Conservation (phyloP, 2,888 invertebrate species). For the Synanthedon tipuliformis region DNA sequence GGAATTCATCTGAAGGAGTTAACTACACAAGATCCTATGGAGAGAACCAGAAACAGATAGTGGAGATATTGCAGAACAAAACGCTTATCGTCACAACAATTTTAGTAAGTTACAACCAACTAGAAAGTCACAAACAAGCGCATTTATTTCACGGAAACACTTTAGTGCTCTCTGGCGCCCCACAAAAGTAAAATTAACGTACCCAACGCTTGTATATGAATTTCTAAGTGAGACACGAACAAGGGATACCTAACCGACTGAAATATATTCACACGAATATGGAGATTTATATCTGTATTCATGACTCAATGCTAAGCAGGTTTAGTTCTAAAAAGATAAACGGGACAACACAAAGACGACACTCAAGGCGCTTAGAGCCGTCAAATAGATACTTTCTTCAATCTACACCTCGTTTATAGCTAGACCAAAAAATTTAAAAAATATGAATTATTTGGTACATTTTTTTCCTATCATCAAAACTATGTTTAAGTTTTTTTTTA, state of each 20-base stretch:
- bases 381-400: too few relatives aligned
- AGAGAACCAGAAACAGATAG: constrained; percentile 88
- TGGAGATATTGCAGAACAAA: constrained; percentile 91
- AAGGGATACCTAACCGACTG: constrained; percentile 23
- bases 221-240: constrained; percentile 22
- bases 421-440: too few relatives aligned
- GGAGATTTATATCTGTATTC: constrained; percentile 23
- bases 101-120: constrained; percentile 74
- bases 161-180: constrained; percentile 33
- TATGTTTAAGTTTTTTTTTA: too few relatives aligned
- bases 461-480: too few relatives aligned
- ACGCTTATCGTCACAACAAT: constrained; percentile 92
- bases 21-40: constrained; percentile 89
- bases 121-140: constrained; percentile 9
- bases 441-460: too few relatives aligned
- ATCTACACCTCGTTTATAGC: too few relatives aligned
- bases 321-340: neutral
- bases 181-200: constrained; percentile 43
- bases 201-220: constrained; percentile 22
- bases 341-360: too few relatives aligned
- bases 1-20: constrained; percentile 90
- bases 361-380: too few relatives aligned
- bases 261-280: constrained; percentile 24
- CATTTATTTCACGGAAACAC: constrained; percentile 29
- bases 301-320: constrained; percentile 15